Evolutionary conservation across 2,113 vertebrate species (phyloP).

Genomic region (Callopanchax toddi): DNA sequence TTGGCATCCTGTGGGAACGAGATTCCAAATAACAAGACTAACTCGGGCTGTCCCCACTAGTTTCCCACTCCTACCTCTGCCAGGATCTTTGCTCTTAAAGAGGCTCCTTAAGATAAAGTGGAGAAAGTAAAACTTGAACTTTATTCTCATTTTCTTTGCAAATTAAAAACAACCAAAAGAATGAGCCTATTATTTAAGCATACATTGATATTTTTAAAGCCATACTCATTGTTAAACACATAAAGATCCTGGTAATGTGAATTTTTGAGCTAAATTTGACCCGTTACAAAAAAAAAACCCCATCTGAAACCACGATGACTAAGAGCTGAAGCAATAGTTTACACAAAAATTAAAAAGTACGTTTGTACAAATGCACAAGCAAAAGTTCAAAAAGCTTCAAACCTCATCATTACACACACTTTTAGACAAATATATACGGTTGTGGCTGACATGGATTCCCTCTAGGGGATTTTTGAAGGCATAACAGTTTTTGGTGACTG

Average conservation of each 20-base stretch:
- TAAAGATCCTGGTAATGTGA: background rate
- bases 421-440: background rate
- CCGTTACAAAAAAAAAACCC: background rate
- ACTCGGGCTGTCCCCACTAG: constrained; percentile 10
- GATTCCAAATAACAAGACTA: constrained; percentile 27
- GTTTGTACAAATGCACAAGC: background rate
- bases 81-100: constrained; percentile 7
- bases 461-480: background rate
- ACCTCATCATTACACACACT: constrained; percentile 1
- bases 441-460: background rate
- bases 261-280: background rate
- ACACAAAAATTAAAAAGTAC: background rate
- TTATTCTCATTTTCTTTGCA: too few relatives aligned
- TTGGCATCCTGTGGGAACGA: constrained; percentile 42
- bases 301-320: background rate
- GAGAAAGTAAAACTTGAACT: constrained; percentile 18
- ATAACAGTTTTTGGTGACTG: constrained; percentile 6
- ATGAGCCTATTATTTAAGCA: background rate
- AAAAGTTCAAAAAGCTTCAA: constrained; percentile 4
- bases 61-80: constrained; percentile 53
- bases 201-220: background rate
- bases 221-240: background rate
- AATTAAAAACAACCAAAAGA: too few relatives aligned
- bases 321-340: background rate
- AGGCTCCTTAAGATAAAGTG: background rate